Base-by-base conservation (phyloP, 2,797 vertebrate species). In the Euthynnus affinis region DNA sequence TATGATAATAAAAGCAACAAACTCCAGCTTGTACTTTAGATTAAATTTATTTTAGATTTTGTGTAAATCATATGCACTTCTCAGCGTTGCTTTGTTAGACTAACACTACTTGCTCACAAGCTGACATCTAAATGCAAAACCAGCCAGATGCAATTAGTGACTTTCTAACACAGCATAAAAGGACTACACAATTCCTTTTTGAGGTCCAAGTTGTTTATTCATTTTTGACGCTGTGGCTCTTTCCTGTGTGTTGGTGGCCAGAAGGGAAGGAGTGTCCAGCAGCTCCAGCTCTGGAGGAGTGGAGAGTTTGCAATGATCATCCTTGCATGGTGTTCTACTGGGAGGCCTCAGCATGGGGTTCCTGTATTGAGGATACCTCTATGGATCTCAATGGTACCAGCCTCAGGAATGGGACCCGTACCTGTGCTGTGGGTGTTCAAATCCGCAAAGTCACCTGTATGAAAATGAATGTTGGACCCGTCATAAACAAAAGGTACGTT, bases 231-330 rank as follows among this genome's bases (percentile, higher is more conserved):
- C 48, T 71, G 40, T 60, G 42, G 2, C 32, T 59, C 6, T 57
- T 65, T 72, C n/a, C 32, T 71, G 9, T 82, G 14, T 81, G 25
- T 78, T 74, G 63, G 9, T 61, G 56, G 32, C 34, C 89, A 97
- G 96, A 93, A 73, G 98, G 97, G 22, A 98, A 96, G 65, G 78
- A 92, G 5, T 99, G 98, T 88, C 97, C 97, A 6, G 88, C 94
- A 64, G 93, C 91, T 84, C 87, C 92, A 10, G 93, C 94, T 85
- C 90, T 99, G 78, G 96, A 96, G 90, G 97, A 99, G 68, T 96
- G 97, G 92, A 96, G 96, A 13, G 68, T 92, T 48, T 99, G 98
- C 84, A 98, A 96, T 0, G 92, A 96, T 37, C 96, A 99, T 77
- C 94, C 94, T 0, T 99, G 98, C 4, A 70, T 90, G 9, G 91